These are phyloP conservation scores for Cremastinae sp. DNA, from an alignment of 2,888 invertebrate species.

Conservation along the genomic window DNA sequence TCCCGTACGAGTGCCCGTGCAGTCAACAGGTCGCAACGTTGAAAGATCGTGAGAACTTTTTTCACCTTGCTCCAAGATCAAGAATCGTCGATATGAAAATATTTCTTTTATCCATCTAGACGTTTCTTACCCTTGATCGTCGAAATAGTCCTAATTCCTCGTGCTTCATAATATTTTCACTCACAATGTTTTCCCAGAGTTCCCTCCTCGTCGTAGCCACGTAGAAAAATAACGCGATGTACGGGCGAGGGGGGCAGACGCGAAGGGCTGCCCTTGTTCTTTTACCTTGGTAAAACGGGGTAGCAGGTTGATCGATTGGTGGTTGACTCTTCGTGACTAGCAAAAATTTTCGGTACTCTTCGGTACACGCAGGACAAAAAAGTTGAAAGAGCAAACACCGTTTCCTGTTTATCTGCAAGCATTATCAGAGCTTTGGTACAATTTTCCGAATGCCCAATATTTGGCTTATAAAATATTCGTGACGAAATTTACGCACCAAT, in stretches of 20 bases:
- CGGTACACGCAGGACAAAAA: not conserved
- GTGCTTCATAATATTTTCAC: slow-evolving; percentile 72
- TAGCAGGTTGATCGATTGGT: slow-evolving; percentile 50
- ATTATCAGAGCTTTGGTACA: not conserved
- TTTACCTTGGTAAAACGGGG: slow-evolving; percentile 30
- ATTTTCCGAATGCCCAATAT: too few species aligned
- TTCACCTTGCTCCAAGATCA: slow-evolving; percentile 31
- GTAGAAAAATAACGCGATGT: slow-evolving; percentile 69
- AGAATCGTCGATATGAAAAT: slow-evolving; percentile 59
- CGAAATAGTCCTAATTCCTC: slow-evolving; percentile 57
- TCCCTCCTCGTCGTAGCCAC: slow-evolving; percentile 64
- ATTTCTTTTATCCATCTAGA: slow-evolving; percentile 62
- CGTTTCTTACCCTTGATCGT: slow-evolving; percentile 46
- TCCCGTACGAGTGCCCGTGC: slow-evolving; percentile 25
- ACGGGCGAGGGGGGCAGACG: not conserved
- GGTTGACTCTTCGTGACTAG: slow-evolving; percentile 20
- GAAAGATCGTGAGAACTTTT: slow-evolving; percentile 39
- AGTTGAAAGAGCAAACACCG: too few species aligned
- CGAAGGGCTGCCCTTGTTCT: slow-evolving; percentile 65
- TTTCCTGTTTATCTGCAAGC: not conserved
- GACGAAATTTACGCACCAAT: not conserved
- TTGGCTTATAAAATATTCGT: not conserved
- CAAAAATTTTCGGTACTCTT: not conserved
- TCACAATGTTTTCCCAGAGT: slow-evolving; percentile 68
- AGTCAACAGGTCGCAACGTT: slow-evolving; percentile 28